Conservation (phyloP, 35 echinoderm and acorn worm genomes). For the Strongylocentrotus purpuratus region DNA sequence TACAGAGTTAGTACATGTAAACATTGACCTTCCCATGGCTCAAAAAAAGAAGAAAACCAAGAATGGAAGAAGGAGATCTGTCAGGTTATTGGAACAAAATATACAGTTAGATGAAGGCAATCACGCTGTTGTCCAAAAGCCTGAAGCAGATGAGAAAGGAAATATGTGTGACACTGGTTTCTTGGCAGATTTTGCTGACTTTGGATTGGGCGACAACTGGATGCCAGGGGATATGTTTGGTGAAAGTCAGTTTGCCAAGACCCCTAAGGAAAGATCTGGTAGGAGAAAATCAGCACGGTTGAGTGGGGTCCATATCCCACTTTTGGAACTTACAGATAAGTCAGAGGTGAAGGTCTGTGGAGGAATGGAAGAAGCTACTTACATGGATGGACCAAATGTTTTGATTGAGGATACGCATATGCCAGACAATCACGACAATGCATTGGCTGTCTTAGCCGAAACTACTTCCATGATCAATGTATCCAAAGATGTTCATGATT, state of each 20-base stretch:
- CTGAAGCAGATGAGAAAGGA: neutral
- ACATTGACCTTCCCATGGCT: neutral
- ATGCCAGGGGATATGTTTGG: conserved; percentile 40
- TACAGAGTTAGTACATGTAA: neutral
- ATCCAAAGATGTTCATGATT: neutral
- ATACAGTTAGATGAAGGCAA: neutral
- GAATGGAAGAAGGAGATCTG: conserved; percentile 32
- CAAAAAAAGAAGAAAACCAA: neutral
- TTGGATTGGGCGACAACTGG: conserved; percentile 37
- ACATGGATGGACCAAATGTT: neutral
- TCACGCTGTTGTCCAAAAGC: neutral
- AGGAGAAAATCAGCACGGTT: conserved; percentile 19
- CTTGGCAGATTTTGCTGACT: conserved; percentile 47
- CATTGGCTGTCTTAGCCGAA: neutral
- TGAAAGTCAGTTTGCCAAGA: conserved; percentile 24
- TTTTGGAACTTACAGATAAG: conserved; percentile 15
- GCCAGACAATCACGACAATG: neutral
- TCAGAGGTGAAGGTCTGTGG: neutral
- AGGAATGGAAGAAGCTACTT: neutral
- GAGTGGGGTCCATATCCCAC: conserved; percentile 29
- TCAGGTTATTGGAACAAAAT: neutral
- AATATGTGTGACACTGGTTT: neutral
- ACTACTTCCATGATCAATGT: neutral
- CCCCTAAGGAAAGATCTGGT: conserved; percentile 4
- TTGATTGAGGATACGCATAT: neutral